Percentiles rank a stretch among this genome's conserved stretches.
phyloP scores from a whole-genome alignment of 2,797 vertebrate species.

The Miichthys miiuy region DNA sequence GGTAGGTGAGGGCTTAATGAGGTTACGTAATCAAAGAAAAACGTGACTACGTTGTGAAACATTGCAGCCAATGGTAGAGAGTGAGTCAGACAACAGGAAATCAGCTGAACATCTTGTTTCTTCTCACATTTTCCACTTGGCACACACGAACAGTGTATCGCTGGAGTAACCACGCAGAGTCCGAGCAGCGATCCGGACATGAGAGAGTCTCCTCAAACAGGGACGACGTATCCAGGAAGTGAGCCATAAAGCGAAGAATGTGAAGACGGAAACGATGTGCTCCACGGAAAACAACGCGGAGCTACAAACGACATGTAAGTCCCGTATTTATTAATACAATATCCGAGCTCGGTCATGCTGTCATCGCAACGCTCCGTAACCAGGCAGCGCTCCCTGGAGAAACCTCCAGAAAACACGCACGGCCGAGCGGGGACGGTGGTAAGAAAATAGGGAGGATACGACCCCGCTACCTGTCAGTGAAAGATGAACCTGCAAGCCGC shows the following conservation, averaged over 20 bases:
- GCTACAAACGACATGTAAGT: slow-evolving; percentile 62
- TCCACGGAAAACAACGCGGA: slow-evolving; percentile 67
- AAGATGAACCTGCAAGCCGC: background rate
- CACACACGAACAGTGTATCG: rapidly evolving
- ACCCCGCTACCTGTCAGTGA: background rate
- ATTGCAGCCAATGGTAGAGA: slow-evolving; percentile 26
- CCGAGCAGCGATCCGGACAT: background rate
- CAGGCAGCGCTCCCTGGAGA: slow-evolving; percentile 33
- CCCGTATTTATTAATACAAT: background rate
- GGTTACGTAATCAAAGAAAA: slow-evolving; percentile 60
- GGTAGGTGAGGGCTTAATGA: background rate
- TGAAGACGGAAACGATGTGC: slow-evolving; percentile 71
- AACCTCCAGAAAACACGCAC: background rate
- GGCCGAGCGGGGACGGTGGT: rapidly evolving
- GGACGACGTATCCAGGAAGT: slow-evolving; percentile 24
- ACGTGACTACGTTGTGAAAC: slow-evolving; percentile 50
- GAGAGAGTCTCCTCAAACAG: background rate
- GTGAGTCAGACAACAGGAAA: slow-evolving; percentile 52
- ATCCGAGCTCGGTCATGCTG: background rate
- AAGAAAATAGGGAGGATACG: no score
- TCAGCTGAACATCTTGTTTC: slow-evolving; percentile 27
- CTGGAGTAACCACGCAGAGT: no score
- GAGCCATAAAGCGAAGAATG: slow-evolving; percentile 51
- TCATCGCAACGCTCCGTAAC: slow-evolving; percentile 25
- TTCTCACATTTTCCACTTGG: slow-evolving; percentile 2